Evolutionary conservation across 1,140 invertebrate species (phyloP), one percentile per base, ranked within the genome.

Genomic region (Paramacrobiotus metropolitanus): DNA sequence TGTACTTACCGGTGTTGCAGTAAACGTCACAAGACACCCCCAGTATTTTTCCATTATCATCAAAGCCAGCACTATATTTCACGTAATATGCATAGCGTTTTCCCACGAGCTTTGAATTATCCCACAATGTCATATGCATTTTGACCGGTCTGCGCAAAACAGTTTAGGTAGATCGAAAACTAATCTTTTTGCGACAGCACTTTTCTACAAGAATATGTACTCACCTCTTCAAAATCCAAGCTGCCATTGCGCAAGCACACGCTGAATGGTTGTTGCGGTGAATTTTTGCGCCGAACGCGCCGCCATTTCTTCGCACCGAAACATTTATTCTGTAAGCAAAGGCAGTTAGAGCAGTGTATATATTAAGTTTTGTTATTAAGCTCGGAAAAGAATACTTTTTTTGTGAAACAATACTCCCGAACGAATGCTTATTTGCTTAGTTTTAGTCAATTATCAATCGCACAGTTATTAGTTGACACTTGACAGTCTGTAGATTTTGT

Each of bases 201-300:
- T n/a, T n/a, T n/a, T n/a, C n/a, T n/a, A n/a, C n/a, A n/a, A n/a
- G n/a, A n/a, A n/a, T n/a, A n/a, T n/a, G n/a, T n/a, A n/a, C n/a
- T n/a, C n/a, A 72, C 20, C 73, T 31, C 21, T 71, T 69, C 55
- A 65, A 62, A 4, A 68, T 68, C 34, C 70, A 65, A 4, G 68
- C 65, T 15, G 71, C 62, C 1, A 65, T n/a, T n/a, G n/a, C n/a
- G n/a, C n/a, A n/a, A n/a, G n/a, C n/a, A n/a, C n/a, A n/a, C n/a
- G n/a, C n/a, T n/a, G n/a, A n/a, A n/a, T n/a, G 59, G 29, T 65
- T 65, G 30, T 60, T 61, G 29, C 60, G 62, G 21, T n/a, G n/a
- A n/a, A 68, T 67, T 61, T 74, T 74, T n/a, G 65, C 69, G 29
- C 73, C 73, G 65, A 71, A 75, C 1, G 64, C 70, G 29, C 73